phyloP scores from a whole-genome alignment of 2,888 invertebrate genomes.

The Epistrophe eligans region DNA sequence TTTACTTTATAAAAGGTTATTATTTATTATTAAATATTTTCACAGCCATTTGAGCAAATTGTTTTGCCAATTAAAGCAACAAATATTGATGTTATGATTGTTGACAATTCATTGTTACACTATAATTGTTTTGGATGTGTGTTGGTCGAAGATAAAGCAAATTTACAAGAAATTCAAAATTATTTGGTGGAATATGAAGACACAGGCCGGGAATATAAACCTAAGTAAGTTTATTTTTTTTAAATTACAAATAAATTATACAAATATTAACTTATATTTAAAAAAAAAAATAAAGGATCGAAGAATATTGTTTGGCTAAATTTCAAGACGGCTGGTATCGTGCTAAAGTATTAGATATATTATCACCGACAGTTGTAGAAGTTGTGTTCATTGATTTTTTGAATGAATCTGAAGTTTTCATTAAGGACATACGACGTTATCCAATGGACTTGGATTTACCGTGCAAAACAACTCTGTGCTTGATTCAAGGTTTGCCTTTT shows the following conservation, averaged over 20 bases:
- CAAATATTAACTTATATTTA: not conserved
- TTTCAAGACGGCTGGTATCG: slow-evolving; percentile 78
- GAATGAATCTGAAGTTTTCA: slow-evolving; percentile 75
- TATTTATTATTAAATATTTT: not conserved
- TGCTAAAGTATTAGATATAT: slow-evolving; percentile 74
- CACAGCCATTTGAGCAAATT: slow-evolving; percentile 62
- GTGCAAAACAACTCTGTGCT: slow-evolving; percentile 77
- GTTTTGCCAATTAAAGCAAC: slow-evolving; percentile 39
- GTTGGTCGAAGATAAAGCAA: slow-evolving; percentile 60
- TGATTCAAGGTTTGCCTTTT: slow-evolving; percentile 69
- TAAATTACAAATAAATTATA: not conserved
- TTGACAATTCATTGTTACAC: slow-evolving; percentile 75
- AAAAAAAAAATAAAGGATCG: slow-evolving; percentile 38
- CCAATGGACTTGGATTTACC: slow-evolving; percentile 75
- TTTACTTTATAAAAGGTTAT: not conserved
- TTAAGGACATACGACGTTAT: slow-evolving; percentile 77
- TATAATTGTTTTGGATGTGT: slow-evolving; percentile 77
- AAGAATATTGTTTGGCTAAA: slow-evolving; percentile 78
- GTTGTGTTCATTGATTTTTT: slow-evolving; percentile 78
- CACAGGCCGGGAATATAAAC: slow-evolving; percentile 74
- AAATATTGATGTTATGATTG: slow-evolving; percentile 73
- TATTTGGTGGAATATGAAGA: slow-evolving; percentile 71
- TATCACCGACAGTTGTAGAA: slow-evolving; percentile 60
- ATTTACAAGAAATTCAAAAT: slow-evolving; percentile 69
- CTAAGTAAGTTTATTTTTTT: slow-evolving; percentile 68